Percentiles rank a stretch among this genome's conserved stretches.
These are phyloP conservation scores for Chanos chanos DNA, from an alignment of 2,797 vertebrate species.

Conservation along the genomic window DNA sequence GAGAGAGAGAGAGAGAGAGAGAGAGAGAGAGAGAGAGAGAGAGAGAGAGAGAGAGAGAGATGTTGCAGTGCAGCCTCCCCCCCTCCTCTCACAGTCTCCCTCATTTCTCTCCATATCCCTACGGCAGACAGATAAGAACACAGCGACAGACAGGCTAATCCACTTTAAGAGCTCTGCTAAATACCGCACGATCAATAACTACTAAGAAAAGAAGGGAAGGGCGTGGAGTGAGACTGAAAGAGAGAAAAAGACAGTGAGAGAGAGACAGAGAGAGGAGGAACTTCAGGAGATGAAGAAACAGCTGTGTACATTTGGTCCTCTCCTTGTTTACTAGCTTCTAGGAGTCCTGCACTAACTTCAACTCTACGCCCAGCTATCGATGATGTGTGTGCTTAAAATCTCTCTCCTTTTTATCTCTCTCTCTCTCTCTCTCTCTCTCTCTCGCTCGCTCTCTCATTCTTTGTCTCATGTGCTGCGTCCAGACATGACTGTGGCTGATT, in stretches of 20 bases:
- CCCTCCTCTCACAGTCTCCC: slow-evolving; percentile 27
- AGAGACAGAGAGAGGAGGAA: too few relatives aligned
- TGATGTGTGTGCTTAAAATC: slow-evolving; percentile 22
- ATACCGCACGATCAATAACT: slow-evolving; percentile 54
- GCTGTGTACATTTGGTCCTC: too few relatives aligned
- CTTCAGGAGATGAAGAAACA: too few relatives aligned
- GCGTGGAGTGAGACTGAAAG: slow-evolving; percentile 49
- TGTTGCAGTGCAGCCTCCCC: slow-evolving; percentile 5
- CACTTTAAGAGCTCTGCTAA: slow-evolving; percentile 57
- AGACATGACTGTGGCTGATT: slow-evolving; percentile 72
- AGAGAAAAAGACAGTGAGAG: too few relatives aligned
- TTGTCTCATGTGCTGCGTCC: slow-evolving; percentile 72
- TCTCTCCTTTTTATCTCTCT: slow-evolving; percentile 33
- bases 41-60: slow-evolving; percentile 28
- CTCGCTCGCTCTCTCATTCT: slow-evolving; percentile 43
- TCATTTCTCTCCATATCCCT: slow-evolving; percentile 42
- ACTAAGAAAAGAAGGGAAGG: slow-evolving; percentile 41
- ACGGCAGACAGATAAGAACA: slow-evolving; percentile 71
- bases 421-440: slow-evolving; percentile 28
- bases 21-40: slow-evolving; percentile 40
- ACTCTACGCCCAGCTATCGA: slow-evolving; percentile 74
- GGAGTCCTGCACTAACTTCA: slow-evolving; percentile 61
- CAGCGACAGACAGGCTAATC: slow-evolving; percentile 75
- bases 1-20: slow-evolving; percentile 17
- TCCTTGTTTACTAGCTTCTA: slow-evolving; percentile 55